Evolutionary conservation across 2,797 vertebrate species (phyloP).

Genomic region (Sebastolobus alascanus): DNA sequence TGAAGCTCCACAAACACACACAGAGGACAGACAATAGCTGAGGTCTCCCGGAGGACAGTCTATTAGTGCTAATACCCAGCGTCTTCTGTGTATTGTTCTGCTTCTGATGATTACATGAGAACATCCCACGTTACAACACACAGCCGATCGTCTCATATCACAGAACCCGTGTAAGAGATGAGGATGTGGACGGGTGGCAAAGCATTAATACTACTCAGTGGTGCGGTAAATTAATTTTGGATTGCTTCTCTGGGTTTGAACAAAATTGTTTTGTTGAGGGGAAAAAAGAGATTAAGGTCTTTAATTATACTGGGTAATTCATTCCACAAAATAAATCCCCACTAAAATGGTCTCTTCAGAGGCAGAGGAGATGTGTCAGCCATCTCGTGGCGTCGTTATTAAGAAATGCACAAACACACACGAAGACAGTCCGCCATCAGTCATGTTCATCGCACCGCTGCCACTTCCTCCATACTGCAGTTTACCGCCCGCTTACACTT

Average conservation of each 20-base stretch:
- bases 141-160: constrained; percentile 76
- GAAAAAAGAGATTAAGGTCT: constrained; percentile 84
- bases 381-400: constrained; percentile 68
- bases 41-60: constrained; percentile 62
- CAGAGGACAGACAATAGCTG: constrained; percentile 42
- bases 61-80: constrained; percentile 70
- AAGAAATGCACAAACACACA: constrained; percentile 64
- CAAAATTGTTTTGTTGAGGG: constrained; percentile 87
- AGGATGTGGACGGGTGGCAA: constrained; percentile 63
- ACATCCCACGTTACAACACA: constrained; percentile 78
- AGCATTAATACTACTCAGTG: constrained; percentile 86
- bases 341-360: constrained; percentile 73
- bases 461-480: constrained; percentile 40
- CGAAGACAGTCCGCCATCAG: constrained; percentile 37
- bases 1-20: constrained; percentile 6
- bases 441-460: constrained; percentile 43
- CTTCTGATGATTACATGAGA: constrained; percentile 77
- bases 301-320: constrained; percentile 87
- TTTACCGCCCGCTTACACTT: constrained; percentile 53
- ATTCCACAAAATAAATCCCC: constrained; percentile 85
- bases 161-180: constrained; percentile 64
- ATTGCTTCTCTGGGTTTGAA: constrained; percentile 85
- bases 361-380: constrained; percentile 70
- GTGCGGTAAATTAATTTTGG: constrained; percentile 88
- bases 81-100: constrained; percentile 64